phyloP scores from a whole-genome alignment of 2,797 vertebrate genomes.

The Catamblyrhynchus diadema region DNA sequence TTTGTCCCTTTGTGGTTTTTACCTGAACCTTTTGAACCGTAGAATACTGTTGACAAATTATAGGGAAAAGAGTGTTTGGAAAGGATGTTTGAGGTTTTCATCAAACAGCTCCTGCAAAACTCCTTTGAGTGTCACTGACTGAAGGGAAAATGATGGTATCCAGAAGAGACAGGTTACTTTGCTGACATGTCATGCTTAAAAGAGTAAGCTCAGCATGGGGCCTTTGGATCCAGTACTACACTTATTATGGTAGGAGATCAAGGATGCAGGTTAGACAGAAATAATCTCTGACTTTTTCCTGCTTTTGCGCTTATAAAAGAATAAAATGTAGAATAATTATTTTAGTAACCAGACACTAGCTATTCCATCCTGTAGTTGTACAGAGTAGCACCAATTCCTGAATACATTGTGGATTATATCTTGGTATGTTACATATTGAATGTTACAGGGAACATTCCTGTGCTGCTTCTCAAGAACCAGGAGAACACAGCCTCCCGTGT shows the following conservation, averaged over 20 bases:
- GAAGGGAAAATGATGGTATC: background rate
- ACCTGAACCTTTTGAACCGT: background rate
- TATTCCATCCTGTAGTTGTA: background rate
- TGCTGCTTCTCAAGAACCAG: background rate
- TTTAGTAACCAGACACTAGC: background rate
- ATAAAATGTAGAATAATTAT: background rate
- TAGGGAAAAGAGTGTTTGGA: background rate
- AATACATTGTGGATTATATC: background rate
- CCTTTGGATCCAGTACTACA: background rate
- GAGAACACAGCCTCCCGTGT: background rate
- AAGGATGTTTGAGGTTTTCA: background rate
- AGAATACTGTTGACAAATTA: background rate
- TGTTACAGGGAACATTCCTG: background rate
- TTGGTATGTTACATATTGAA: background rate
- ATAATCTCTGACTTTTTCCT: background rate
- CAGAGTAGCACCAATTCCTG: background rate
- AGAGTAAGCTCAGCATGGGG: background rate
- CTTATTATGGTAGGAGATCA: background rate
- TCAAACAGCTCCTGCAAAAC: background rate
- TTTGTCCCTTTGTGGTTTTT: background rate
- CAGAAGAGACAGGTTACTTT: background rate
- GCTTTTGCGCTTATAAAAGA: background rate
- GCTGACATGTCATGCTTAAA: background rate
- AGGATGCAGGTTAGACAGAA: background rate
- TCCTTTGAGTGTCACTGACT: background rate